These are phyloP conservation scores for Reticulitermes lucifugus DNA, from an alignment of 2,888 invertebrate species.

Conservation along the genomic window DNA sequence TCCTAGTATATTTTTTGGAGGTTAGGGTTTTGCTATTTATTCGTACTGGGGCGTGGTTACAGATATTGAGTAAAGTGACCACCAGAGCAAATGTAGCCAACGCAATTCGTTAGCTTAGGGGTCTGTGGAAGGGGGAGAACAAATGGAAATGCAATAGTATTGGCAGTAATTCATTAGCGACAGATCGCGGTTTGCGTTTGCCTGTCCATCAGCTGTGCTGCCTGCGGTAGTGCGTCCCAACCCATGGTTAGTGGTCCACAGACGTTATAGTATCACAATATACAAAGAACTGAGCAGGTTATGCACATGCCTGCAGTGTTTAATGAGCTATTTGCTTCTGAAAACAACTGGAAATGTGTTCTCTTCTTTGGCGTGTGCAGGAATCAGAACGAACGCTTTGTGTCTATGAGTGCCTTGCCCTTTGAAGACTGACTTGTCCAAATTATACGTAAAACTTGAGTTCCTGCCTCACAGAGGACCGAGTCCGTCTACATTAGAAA, in stretches of 20 bases:
- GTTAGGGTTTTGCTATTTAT: conserved; percentile 1
- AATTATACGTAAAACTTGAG: no score
- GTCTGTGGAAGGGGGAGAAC: conserved; percentile 5
- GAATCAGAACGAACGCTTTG: no score
- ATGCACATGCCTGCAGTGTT: no score
- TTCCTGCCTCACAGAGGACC: no score
- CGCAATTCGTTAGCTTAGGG: neutral
- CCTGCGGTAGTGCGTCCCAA: neutral
- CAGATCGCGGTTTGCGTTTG: neutral
- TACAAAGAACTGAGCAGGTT: neutral
- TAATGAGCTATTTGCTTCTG: no score
- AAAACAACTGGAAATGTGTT: no score
- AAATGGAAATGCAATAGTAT: conserved; percentile 20
- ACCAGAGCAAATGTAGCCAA: conserved; percentile 2
- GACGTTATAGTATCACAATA: neutral
- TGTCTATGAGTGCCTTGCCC: no score
- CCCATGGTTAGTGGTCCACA: neutral
- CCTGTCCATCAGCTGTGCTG: neutral
- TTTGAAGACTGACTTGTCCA: no score
- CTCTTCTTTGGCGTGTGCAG: no score
- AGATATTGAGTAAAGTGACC: neutral
- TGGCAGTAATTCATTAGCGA: conserved; percentile 21
- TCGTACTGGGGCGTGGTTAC: neutral
- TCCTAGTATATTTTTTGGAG: conserved; percentile 1
- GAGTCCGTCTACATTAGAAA: no score